phyloP scores from a whole-genome alignment of 2,113 vertebrate species.

The Andinoacara biseriatus region DNA sequence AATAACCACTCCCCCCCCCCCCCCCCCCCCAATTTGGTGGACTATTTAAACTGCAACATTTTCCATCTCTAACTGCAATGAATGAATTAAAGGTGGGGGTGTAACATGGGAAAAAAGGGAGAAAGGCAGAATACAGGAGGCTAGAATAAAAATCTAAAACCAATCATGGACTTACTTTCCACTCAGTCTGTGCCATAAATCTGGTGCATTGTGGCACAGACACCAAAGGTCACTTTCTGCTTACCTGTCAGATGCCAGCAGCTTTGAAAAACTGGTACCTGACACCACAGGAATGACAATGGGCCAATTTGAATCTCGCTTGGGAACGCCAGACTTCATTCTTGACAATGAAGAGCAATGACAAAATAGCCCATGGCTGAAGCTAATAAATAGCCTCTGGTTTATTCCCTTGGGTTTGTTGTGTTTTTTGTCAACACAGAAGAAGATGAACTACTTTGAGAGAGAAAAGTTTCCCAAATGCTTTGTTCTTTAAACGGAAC shows the following conservation, averaged over 20 bases:
- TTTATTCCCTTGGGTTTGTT: background rate
- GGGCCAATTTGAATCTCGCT: background rate
- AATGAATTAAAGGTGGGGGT: background rate
- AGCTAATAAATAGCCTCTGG: background rate
- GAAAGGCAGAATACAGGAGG: background rate
- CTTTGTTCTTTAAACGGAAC: background rate
- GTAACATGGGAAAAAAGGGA: no score
- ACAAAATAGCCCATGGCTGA: conserved; percentile 9
- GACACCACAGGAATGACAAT: background rate
- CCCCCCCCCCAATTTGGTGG: no score
- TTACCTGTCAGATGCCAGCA: background rate
- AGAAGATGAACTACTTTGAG: background rate
- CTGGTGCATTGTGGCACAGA: background rate
- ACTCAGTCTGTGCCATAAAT: background rate
- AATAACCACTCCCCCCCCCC: no score
- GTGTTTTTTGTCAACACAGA: background rate
- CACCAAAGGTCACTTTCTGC: background rate
- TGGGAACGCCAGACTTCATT: background rate
- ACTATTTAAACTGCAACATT: background rate
- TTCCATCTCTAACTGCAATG: background rate
- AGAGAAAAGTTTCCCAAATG: background rate
- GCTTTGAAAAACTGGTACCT: background rate
- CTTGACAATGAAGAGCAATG: background rate
- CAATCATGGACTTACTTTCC: background rate
- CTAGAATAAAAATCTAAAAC: background rate